Evolutionary conservation across 1,140 invertebrate genomes (phyloP), one percentile per base, ranked within the genome.

Genomic region (Vollenhovia emeryi): DNA sequence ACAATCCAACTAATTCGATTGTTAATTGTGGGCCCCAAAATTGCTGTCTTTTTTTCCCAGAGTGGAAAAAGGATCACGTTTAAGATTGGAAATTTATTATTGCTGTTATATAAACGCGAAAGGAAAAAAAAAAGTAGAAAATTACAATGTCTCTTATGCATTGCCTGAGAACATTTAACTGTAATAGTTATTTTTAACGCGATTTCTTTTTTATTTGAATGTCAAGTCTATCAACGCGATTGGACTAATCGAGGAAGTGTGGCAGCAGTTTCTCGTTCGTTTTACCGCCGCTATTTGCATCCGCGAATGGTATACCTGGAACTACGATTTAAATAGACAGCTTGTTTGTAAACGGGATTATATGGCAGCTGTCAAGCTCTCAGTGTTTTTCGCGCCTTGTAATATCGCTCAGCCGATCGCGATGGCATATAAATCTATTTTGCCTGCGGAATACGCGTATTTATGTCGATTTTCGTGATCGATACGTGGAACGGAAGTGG

Each of bases 271-370:
- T 80, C 48, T 33, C 15, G 60, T 13, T 27, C 69, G 40, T 62
- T 68, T 40, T 40, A 30, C 18, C 78, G 13, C 48, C 30, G 15
- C 33, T 78, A 74, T 83, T 71, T 71, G 40, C 75, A 76, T 48
- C 30, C 36, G 52, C 36, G 55, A 43, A 36, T 7, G 27, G 8
- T 68, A 73, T 64, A 79, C 3, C 7, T 68, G 43, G 21, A 36
- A 83, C 13, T 33, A 27, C 18, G 55, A 87, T 91, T 90, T 86
- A 89, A 87, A 86, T 87, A 87, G 86, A 85, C 48, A 30, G 27
- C 52, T 60, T 91, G 86, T 90, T 91, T 91, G 86, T 91, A 91
- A 91, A 91, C 90, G 68, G 71, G 36, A 88, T 88, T 88, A 85
- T 30, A 30, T 27, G 21, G 59, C 52, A 71, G 57, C 79, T 69